phyloP scores from a whole-genome alignment of 2,888 invertebrate genomes.

The Noctua janthe region DNA sequence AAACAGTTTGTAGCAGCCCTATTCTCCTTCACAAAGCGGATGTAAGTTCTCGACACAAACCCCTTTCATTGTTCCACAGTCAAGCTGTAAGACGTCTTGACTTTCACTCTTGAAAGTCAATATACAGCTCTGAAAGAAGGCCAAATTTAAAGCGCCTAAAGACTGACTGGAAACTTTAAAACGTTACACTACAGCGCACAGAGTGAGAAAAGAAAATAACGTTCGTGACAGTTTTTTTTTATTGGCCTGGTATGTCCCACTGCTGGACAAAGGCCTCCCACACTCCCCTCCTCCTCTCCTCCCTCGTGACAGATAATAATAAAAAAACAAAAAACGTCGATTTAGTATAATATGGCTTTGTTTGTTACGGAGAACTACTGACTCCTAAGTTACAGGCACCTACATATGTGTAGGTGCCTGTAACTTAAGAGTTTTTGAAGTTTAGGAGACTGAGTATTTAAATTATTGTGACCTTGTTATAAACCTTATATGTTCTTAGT shows the following conservation, averaged over 20 bases:
- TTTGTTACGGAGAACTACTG: background rate
- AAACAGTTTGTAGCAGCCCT: background rate
- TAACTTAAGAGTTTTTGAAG: too few relatives aligned
- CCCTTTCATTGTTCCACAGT: conserved; percentile 30
- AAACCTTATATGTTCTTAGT: too few relatives aligned
- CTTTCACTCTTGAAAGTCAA: conserved; percentile 14
- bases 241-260: too few relatives aligned
- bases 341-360: background rate
- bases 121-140: conserved; percentile 16
- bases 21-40: conserved; percentile 24
- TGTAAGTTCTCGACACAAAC: conserved; percentile 17
- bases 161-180: background rate
- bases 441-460: too few relatives aligned
- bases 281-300: too few relatives aligned
- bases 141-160: background rate
- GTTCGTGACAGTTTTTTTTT: background rate
- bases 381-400: background rate
- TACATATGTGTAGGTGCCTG: too few relatives aligned
- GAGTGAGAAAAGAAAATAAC: background rate
- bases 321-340: background rate
- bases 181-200: background rate
- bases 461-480: too few relatives aligned
- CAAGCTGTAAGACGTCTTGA: conserved; percentile 23
- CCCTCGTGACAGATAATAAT: too few relatives aligned
- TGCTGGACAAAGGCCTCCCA: too few relatives aligned